Evolutionary conservation across 2,888 invertebrate species (phyloP).

Genomic region (Idaea dimidiata): DNA sequence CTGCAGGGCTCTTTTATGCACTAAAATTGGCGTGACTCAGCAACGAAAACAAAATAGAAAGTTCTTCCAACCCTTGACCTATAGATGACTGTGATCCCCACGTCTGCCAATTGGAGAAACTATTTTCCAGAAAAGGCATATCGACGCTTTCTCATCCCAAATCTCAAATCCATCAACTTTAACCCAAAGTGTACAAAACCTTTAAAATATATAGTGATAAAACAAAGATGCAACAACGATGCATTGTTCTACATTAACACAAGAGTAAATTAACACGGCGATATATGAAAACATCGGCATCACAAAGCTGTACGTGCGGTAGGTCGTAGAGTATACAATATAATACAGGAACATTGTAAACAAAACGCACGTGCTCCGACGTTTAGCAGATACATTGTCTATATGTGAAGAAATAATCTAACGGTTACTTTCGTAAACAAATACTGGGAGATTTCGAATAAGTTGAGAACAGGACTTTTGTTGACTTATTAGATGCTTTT

Average conservation of each 20-base stretch:
- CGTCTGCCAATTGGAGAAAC: background rate
- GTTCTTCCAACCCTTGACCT: background rate
- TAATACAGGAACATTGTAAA: slow-evolving; percentile 48
- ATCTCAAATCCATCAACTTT: background rate
- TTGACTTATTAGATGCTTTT: slow-evolving; percentile 11
- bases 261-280: slow-evolving; percentile 37
- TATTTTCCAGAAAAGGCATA: no score
- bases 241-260: slow-evolving; percentile 41
- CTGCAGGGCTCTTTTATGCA: slow-evolving; percentile 46
- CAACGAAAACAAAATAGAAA: slow-evolving; percentile 10
- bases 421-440: slow-evolving; percentile 13
- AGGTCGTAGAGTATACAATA: slow-evolving; percentile 47
- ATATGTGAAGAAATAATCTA: slow-evolving; percentile 10
- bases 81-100: background rate
- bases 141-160: background rate
- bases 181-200: background rate
- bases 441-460: background rate
- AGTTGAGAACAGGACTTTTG: slow-evolving; percentile 4
- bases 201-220: background rate
- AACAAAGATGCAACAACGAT: slow-evolving; percentile 41
- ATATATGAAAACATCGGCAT: slow-evolving; percentile 25
- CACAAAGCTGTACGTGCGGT: slow-evolving; percentile 49
- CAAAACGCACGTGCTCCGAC: slow-evolving; percentile 52
- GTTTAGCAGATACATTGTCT: slow-evolving; percentile 29
- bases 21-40: slow-evolving; percentile 68